These are phyloP conservation scores for Rhynchonycteris naso DNA, from an alignment of 2,797 vertebrate genomes.

Conservation along the genomic window DNA sequence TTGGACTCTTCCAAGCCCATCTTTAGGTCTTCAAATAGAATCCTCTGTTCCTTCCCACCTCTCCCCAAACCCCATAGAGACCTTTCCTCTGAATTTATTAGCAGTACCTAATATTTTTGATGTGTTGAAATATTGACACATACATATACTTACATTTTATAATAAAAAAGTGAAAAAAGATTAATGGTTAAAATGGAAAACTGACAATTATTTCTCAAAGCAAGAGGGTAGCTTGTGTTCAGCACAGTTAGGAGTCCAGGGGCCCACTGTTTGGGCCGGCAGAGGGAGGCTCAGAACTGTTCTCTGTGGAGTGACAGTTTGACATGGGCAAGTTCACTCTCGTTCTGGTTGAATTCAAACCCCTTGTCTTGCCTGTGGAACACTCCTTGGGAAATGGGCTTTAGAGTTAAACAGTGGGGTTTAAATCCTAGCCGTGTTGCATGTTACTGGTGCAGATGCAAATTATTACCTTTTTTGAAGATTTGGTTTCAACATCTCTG, in stretches of 20 bases:
- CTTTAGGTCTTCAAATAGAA: conserved; percentile 1
- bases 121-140: background rate
- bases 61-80: background rate
- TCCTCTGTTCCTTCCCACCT: background rate
- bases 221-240: background rate
- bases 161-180: background rate
- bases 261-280: background rate
- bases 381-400: background rate
- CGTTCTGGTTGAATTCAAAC: background rate
- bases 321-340: background rate
- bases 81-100: background rate
- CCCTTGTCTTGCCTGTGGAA: background rate
- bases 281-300: background rate
- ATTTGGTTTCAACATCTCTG: background rate
- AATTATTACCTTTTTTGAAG: background rate
- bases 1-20: background rate
- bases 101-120: background rate
- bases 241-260: background rate
- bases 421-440: background rate
- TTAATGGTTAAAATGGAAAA: background rate
- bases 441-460: background rate
- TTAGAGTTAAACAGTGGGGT: background rate
- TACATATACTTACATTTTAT: background rate
- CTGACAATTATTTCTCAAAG: background rate
- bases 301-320: background rate